A percentile compares a stretch with the other conserved stretches of the same genome.
Evolutionary conservation across 2,113 vertebrate species (phyloP).

Genomic region (Ploceus nigricollis): DNA sequence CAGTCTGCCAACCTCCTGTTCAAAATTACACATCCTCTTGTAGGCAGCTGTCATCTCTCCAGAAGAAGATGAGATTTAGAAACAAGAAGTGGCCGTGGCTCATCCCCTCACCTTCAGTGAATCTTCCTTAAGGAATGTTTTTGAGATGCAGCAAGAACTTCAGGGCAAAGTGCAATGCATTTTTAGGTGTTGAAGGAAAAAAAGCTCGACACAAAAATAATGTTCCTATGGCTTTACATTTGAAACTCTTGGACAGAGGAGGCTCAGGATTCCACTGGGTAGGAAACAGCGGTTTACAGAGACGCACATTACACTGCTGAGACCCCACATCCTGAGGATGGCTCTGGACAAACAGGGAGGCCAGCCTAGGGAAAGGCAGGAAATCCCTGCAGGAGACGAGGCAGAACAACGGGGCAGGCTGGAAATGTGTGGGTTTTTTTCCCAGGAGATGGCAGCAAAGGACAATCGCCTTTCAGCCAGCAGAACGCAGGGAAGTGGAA

Average conservation of each 20-base stretch:
- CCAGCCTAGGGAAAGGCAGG: not conserved
- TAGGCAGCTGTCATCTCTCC: not conserved
- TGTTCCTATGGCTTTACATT: not conserved
- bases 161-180: not conserved
- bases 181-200: not conserved
- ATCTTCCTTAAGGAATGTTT: not conserved
- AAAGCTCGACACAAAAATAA: rapidly evolving
- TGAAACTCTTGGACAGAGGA: not conserved
- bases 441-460: conserved; percentile 64
- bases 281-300: not conserved
- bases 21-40: not conserved
- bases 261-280: not conserved
- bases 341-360: not conserved
- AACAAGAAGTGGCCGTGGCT: not conserved
- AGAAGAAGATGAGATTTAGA: not conserved
- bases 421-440: not conserved
- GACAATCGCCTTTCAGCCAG: not conserved
- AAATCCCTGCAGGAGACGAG: not conserved
- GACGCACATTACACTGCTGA: not conserved
- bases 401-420: not conserved
- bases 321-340: not conserved
- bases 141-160: not conserved
- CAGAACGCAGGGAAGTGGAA: not conserved
- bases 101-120: not conserved
- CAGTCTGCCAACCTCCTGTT: not conserved